Conservation (phyloP, 2,113 vertebrate genomes). For the Nyctereutes procyonoides region DNA sequence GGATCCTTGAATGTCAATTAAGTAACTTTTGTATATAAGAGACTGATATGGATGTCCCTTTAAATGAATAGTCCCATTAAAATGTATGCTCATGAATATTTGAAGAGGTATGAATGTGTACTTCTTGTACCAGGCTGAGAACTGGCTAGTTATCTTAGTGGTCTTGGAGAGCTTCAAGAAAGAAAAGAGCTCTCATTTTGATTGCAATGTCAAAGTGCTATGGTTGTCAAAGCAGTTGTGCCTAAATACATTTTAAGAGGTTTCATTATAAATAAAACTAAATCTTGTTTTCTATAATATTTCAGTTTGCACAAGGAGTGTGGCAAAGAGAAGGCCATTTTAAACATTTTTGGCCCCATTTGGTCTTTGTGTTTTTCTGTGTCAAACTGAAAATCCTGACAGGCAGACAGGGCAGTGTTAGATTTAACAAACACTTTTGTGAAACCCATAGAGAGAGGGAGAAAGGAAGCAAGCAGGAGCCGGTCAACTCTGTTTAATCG, state of each 20-base stretch:
- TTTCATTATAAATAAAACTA: conserved; percentile 17
- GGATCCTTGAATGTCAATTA: background rate
- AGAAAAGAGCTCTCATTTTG: background rate
- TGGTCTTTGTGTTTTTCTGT: conserved; percentile 41
- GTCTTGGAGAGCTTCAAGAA: conserved; percentile 18
- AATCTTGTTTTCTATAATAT: conserved; percentile 35
- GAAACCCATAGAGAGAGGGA: background rate
- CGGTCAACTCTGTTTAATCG: background rate
- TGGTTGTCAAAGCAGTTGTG: background rate
- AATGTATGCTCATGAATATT: background rate
- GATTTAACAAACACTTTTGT: conserved; percentile 38
- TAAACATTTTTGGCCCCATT: conserved; percentile 22
- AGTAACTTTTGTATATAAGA: background rate
- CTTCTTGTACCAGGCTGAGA: background rate
- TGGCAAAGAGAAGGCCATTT: conserved; percentile 5
- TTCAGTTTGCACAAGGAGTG: conserved; percentile 46
- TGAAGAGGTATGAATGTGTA: background rate
- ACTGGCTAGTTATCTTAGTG: background rate
- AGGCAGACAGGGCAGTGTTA: conserved; percentile 3
- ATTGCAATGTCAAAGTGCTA: background rate
- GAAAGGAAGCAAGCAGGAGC: background rate
- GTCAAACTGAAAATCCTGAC: conserved; percentile 43
- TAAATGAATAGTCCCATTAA: conserved; percentile 17
- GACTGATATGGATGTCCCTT: background rate
- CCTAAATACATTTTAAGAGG: conserved; percentile 16